Conservation (phyloP, 2,113 vertebrate genomes). For the Geococcyx californianus region DNA sequence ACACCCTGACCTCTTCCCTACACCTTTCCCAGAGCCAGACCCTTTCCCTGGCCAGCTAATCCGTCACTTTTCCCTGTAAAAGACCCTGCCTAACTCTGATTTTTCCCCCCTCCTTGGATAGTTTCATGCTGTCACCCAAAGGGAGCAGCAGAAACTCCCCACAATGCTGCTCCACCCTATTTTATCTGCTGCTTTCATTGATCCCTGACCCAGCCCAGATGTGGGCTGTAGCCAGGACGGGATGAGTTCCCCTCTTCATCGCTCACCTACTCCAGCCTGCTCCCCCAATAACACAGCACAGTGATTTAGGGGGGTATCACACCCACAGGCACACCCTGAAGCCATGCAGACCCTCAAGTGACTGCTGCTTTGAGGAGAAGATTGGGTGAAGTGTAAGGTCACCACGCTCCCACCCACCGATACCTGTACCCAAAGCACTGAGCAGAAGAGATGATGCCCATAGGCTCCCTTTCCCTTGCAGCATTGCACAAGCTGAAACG, state of each 20-base stretch:
- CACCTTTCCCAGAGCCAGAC: neutral
- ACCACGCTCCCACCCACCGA: neutral
- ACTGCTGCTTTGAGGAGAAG: neutral
- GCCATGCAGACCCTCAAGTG: neutral
- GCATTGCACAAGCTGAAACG: neutral
- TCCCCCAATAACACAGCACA: neutral
- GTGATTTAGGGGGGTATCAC: neutral
- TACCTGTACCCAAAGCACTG: neutral
- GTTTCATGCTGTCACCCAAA: neutral
- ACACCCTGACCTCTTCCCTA: neutral
- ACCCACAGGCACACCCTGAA: neutral
- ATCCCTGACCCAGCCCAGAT: neutral
- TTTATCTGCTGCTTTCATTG: neutral
- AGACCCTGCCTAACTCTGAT: neutral
- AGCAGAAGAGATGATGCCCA: neutral
- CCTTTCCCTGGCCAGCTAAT: neutral
- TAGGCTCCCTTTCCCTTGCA: fast-evolving
- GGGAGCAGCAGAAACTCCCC: neutral
- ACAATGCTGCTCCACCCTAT: neutral
- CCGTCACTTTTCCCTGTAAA: neutral
- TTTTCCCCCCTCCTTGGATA: neutral
- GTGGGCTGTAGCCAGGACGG: too few relatives aligned
- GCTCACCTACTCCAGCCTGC: neutral
- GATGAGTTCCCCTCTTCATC: too few relatives aligned
- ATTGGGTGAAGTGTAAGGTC: neutral